Evolutionary conservation across 2,888 invertebrate species (phyloP), one percentile per base, ranked within the genome.

Genomic region (Sarcophaga subvicina): DNA sequence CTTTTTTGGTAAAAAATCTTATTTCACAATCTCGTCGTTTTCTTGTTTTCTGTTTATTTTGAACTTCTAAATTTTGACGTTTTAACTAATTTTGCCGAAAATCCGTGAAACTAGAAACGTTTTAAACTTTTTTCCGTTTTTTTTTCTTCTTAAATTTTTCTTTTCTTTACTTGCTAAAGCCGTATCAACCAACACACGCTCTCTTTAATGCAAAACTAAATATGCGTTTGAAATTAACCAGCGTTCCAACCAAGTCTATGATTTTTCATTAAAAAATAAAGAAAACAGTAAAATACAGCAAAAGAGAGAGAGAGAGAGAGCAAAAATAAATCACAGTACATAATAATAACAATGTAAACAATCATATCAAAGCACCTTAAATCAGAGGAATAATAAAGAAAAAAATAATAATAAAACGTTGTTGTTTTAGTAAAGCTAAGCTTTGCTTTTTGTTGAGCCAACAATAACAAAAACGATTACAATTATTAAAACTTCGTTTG

Each of bases 191-290:
- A 89, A 88, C 89, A 89, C 91, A 90, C 91, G 91, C 92, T 92
- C 92, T 92, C 92, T 92, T 92, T 93, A 92, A 93, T 92, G 92
- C 90, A 91, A 91, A 93, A 93, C 92, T 92, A 90, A 93, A 90
- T 88, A 88, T 89, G 89, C 89, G 84, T 86, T 85, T 86, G 79
- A 88, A 83, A 86, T 59, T 80, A 83, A 86, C 67, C 69, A 70
- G 72, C 83, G 77, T 73, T 54, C 70, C 80, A 88, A 88, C 76
- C 82, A 88, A 88, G 86, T 80, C 84, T 59, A 66, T 54, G 78
- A 80, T 80, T 83, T 54, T 54, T 54, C 54, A 14, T 54, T 80
- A 27, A 69, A 27, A 54, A 73, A 80, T 81, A 75, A 72, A 25
- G 70, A 79, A 70, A 73, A 37, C 62, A 64, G 14, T 59, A 54